Conservation (phyloP, 2,888 invertebrate genomes). For the Crossocerus cetratus region DNA sequence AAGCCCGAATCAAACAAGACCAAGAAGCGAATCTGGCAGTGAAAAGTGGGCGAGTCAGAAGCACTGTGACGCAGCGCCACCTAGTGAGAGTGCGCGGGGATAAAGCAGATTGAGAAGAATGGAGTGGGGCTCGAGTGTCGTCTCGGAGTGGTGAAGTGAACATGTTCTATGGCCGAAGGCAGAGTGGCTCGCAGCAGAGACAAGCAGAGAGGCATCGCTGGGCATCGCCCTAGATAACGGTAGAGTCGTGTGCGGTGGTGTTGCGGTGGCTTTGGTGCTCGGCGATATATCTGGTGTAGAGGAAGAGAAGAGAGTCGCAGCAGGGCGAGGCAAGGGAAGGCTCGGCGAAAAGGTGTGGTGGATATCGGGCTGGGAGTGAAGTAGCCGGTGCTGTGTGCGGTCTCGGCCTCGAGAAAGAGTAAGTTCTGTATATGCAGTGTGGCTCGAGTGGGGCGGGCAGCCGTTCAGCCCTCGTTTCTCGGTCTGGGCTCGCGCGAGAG, state of each 20-base stretch:
- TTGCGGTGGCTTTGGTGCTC: conserved; percentile 56
- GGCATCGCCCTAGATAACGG: conserved; percentile 76
- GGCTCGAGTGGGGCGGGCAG: not conserved
- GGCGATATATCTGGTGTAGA: too few species aligned
- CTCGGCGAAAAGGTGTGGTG: conserved; percentile 37
- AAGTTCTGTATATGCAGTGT: too few species aligned
- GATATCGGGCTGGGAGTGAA: conserved; percentile 9
- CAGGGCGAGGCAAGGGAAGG: too few species aligned
- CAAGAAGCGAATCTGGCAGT: too few species aligned
- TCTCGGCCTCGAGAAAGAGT: conserved; percentile 5
- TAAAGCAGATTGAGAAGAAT: not conserved
- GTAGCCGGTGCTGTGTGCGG: conserved; percentile 9
- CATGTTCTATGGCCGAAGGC: conserved; percentile 51
- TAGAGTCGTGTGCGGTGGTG: conserved; percentile 70
- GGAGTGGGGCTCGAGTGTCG: not conserved
- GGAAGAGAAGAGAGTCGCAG: too few species aligned
- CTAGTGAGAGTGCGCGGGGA: not conserved
- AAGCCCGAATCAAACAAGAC: too few species aligned
- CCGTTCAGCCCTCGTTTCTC: not conserved
- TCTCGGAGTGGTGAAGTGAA: not conserved
- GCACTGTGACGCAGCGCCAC: not conserved
- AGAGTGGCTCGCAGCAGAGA: conserved; percentile 66
- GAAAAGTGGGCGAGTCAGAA: too few species aligned
- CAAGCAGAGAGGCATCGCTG: too few species aligned
- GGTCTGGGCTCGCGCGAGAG: not conserved